Evolutionary conservation across 2,113 vertebrate species (phyloP).

Genomic region (Ctenodactylus gundi): DNA sequence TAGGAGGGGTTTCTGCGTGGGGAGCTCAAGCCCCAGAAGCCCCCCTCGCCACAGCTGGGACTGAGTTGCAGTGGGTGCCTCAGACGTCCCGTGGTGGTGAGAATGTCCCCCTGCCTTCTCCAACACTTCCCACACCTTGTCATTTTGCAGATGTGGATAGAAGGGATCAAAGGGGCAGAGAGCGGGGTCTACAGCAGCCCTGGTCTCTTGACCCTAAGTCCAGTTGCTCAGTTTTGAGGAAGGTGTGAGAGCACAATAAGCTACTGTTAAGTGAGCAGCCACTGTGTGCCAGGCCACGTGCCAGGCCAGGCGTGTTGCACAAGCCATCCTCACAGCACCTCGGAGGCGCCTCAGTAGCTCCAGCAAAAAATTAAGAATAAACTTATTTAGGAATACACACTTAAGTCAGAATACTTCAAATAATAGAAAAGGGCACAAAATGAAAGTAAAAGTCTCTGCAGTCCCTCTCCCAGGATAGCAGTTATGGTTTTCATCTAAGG

Average conservation of each 20-base stretch:
- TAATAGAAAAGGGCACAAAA: neutral
- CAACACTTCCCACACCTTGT: neutral
- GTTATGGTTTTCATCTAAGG: neutral
- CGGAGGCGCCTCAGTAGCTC: neutral
- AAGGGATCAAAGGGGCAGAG: neutral
- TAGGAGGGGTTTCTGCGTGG: neutral
- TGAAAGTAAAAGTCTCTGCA: conserved; percentile 57
- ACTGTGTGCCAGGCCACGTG: neutral
- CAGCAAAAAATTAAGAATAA: neutral
- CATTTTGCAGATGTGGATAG: neutral
- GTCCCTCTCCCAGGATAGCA: neutral
- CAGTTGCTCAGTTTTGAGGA: neutral
- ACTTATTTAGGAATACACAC: neutral
- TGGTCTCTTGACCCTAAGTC: neutral
- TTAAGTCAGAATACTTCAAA: conserved; percentile 26
- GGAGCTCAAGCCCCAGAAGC: neutral
- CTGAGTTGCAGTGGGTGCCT: neutral
- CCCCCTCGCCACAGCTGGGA: neutral
- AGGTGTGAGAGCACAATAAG: neutral
- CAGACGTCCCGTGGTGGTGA: neutral
- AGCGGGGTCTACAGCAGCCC: neutral
- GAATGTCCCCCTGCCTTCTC: neutral
- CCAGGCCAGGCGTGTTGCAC: neutral
- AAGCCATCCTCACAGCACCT: neutral
- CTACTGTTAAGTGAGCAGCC: neutral